These are phyloP conservation scores for Hylia prasina DNA, from an alignment of 2,113 vertebrate species.

Conservation along the genomic window DNA sequence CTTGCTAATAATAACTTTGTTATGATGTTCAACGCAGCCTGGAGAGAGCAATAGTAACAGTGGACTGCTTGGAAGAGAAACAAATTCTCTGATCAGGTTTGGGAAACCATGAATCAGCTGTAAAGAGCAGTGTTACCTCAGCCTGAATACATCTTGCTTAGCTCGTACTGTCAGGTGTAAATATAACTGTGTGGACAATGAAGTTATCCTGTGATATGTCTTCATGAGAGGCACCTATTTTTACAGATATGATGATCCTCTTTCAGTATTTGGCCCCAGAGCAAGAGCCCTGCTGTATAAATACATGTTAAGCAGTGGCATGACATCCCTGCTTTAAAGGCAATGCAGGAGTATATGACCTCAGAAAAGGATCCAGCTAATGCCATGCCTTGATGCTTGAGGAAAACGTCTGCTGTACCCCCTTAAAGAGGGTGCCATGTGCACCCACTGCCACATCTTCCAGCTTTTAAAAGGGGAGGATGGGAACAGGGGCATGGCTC, in stretches of 20 bases:
- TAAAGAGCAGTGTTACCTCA: conserved; percentile 8
- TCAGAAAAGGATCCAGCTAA: background rate
- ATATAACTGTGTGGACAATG: conserved; percentile 6
- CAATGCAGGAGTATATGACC: background rate
- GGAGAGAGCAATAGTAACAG: conserved; percentile 12
- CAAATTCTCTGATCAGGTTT: background rate
- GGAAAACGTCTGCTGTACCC: background rate
- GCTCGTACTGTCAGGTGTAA: conserved; percentile 25
- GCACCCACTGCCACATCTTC: background rate
- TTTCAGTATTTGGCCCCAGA: background rate
- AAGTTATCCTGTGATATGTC: background rate
- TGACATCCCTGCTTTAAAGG: background rate
- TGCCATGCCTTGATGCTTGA: background rate
- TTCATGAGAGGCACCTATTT: conserved; percentile 32
- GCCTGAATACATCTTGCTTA: background rate
- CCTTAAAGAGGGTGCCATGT: background rate
- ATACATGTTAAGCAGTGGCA: background rate
- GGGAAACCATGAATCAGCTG: conserved; percentile 57
- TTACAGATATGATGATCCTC: background rate
- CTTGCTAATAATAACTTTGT: conserved; percentile 10
- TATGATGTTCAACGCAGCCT: background rate
- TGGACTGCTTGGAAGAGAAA: conserved; percentile 13
- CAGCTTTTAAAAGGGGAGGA: background rate
- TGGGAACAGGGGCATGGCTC: background rate
- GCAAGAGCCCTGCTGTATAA: background rate